Base-by-base conservation (phyloP, 1,140 invertebrate species). In the Brachionus manjavacas region DNA sequence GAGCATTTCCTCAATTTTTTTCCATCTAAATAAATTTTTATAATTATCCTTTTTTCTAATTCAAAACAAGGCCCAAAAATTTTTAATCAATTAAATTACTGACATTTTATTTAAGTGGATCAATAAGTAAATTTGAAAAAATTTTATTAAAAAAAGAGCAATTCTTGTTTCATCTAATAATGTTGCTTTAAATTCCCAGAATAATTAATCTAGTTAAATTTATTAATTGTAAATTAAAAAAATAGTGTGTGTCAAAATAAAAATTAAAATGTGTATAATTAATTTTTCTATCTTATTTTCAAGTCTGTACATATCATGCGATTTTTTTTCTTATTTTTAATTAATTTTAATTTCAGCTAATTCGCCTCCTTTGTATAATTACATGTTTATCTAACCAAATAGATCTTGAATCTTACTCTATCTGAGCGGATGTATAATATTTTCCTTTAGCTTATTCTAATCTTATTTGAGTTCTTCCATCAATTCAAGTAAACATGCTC, bases 1-100 rank as follows among this genome's bases (percentile, higher is more conserved):
- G 39, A 81, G 79, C 79, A 81, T 81, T 28, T 55, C 31, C 31
- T 78, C 35, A 78, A 55, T 25, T 41, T 31, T 16, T 64, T 80
- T 55, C 14, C 76, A 80, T 49, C 49, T 78, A 68, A 39, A 68
- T 31, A 43, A 41, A 72, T 66, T 66, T 66, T 25, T 28, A 20
- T 66, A 11, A 66, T 4, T 66, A 66, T 66, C 25, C 8, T 3
- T 66, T 66, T 66, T 28, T 28, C 28, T 28, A 3, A 28, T 28
- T 28, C 28, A 28, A 28, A 28, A 28, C 28, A 28, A 28, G 28
- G 28, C 28, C 28, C 28, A 28, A 28, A 28, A 28, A 35, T 35
- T 35, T 35, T 35, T 35, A 35, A 35, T 35, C 31, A 35, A 35
- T 35, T 35, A 35, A 35, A 35, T 35, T 35, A 6, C 7, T 35